Conservation (phyloP, 2,888 invertebrate genomes). For the Melinaea marsaeus region DNA sequence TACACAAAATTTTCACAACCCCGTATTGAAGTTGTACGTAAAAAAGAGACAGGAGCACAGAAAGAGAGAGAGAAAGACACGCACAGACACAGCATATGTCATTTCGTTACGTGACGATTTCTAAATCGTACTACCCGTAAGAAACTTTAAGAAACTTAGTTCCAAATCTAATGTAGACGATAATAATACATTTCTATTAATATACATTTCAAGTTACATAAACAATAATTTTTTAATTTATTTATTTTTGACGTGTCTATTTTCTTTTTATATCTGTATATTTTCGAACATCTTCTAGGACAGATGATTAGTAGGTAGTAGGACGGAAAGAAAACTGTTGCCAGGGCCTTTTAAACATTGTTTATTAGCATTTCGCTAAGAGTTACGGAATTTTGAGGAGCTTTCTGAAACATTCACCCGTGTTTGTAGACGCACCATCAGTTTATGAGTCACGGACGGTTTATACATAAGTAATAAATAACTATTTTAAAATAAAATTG, state of each 20-base stretch:
- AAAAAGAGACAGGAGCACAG: too few species aligned
- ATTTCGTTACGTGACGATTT: too few species aligned
- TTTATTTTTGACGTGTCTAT: neutral
- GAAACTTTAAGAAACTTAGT: too few species aligned
- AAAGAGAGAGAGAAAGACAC: too few species aligned
- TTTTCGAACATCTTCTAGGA: neutral
- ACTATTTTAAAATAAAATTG: too few species aligned
- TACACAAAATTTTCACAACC: too few species aligned
- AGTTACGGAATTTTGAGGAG: slow-evolving; percentile 21
- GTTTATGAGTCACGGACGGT: neutral
- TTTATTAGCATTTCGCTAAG: slow-evolving; percentile 22
- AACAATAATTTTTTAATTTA: neutral
- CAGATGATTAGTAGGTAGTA: slow-evolving; percentile 15
- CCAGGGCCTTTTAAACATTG: slow-evolving; percentile 22
- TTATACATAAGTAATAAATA: neutral
- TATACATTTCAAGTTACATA: neutral
- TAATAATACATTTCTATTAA: slow-evolving; percentile 5
- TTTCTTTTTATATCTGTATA: neutral
- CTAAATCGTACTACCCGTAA: too few species aligned
- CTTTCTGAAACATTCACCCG: slow-evolving; percentile 12
- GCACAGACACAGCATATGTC: too few species aligned
- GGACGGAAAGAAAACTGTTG: slow-evolving; percentile 14
- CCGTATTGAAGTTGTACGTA: too few species aligned
- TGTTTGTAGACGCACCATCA: slow-evolving; percentile 1
- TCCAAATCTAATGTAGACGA: neutral